phyloP scores from a whole-genome alignment of 2,888 invertebrate species.

The Beris morrisii region DNA sequence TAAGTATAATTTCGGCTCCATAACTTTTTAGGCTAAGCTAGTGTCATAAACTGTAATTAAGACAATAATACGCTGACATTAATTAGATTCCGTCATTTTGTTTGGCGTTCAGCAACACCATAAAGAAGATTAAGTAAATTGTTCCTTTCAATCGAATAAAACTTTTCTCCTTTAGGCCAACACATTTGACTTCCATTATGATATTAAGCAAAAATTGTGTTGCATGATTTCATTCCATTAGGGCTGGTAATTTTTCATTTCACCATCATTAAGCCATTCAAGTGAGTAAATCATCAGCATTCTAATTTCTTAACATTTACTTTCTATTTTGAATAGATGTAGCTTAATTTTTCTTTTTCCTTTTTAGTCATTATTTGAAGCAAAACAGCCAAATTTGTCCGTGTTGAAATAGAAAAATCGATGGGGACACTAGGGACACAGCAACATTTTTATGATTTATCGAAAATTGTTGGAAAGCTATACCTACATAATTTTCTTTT shows the following conservation, averaged over 20 bases:
- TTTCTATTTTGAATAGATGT: neutral
- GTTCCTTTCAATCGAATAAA: slow-evolving; percentile 17
- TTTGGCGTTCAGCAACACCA: slow-evolving; percentile 17
- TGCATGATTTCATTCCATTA: slow-evolving; percentile 27
- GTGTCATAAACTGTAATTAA: slow-evolving; percentile 18
- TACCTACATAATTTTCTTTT: neutral
- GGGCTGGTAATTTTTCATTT: slow-evolving; percentile 19
- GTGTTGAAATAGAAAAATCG: no score
- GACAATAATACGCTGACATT: slow-evolving; percentile 19
- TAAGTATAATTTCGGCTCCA: no score
- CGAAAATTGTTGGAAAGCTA: neutral
- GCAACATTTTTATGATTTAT: neutral
- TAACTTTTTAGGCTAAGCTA: neutral
- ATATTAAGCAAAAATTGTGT: slow-evolving; percentile 19
- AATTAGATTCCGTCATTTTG: slow-evolving; percentile 20
- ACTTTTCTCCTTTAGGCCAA: slow-evolving; percentile 1
- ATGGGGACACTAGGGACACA: neutral
- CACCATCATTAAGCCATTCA: slow-evolving; percentile 20
- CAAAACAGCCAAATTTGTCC: no score
- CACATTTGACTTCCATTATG: slow-evolving; percentile 18
- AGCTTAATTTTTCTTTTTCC: no score
- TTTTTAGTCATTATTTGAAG: no score
- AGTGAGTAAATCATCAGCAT: slow-evolving; percentile 16
- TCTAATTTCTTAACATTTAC: slow-evolving; percentile 7
- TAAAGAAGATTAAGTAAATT: slow-evolving; percentile 19